Base-by-base conservation (phyloP, 1,140 invertebrate genomes). In the Aphaenogaster floridana region DNA sequence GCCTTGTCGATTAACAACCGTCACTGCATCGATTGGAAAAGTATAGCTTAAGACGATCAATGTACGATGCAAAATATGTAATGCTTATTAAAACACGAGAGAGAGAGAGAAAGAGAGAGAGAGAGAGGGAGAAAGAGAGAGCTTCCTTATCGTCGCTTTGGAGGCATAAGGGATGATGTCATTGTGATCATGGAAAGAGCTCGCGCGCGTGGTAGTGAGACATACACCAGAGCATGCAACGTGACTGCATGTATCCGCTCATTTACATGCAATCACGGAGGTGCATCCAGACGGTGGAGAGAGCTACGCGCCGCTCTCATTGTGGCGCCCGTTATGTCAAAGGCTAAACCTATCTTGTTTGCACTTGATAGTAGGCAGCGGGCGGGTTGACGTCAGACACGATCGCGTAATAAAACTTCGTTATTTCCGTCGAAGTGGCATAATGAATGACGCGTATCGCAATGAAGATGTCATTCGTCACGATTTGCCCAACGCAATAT, bases 241-340 rank as follows among this genome's bases (percentile, higher is more conserved):
- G 86, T 89, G 71, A 74, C 85, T 88, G 78, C 81, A 81, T 63
- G 86, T 86, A 90, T 88, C 89, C 86, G 69, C 76, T 86, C 89
- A 86, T 90, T 91, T 90, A 90, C 81, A 83, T 91, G 71, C 89
- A 84, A 91, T 90, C 90, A 89, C 83, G 87, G 83, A 88, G 77
- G 72, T 86, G 87, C 71, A 86, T 88, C 83, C 87, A 91, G 78
- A 79, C 77, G 36, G 36, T 28, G 57, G n/a, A 79, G 64, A 80
- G 36, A 64, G 63, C 64, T 81, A 57, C 39, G 61, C 61, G 63
- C 39, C 15, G 42, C 34, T 76, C 71, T 61, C 57, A 84, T 84
- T 84, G 80, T 76, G 57, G 42, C 52, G 66, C 36, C 42, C 80
- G 54, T 84, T 84, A 76, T 84, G 80, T 84, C 80, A 84, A 84